Evolutionary conservation across 2,888 invertebrate species (phyloP).

Genomic region (Xestia xanthographa): DNA sequence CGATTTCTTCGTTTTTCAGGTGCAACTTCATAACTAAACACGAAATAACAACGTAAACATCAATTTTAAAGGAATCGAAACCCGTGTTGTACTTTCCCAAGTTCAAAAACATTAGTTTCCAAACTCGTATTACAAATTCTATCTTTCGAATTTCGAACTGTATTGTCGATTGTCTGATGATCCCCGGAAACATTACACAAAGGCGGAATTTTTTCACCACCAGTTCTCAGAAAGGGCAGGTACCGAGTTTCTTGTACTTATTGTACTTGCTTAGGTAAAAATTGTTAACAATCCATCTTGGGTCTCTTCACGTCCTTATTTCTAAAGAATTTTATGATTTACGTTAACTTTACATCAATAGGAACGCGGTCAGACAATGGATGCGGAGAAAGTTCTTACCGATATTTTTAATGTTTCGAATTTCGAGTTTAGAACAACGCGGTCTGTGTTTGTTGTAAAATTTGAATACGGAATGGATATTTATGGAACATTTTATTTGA

Average conservation of each 20-base stretch:
- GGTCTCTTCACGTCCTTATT: conserved; percentile 46
- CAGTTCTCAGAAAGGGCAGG: conserved; percentile 61
- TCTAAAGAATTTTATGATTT: conserved; percentile 66
- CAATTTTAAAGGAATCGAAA: conserved; percentile 35
- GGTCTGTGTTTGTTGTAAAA: conserved; percentile 16
- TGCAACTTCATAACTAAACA: conserved; percentile 4
- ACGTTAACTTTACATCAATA: conserved; percentile 59
- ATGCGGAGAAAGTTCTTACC: conserved; percentile 59
- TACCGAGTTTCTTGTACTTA: conserved; percentile 56
- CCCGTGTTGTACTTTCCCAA: conserved; percentile 34
- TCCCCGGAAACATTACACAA: conserved; percentile 66
- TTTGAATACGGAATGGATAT: conserved; percentile 36
- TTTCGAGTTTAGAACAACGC: conserved; percentile 42
- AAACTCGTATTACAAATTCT: conserved; percentile 54
- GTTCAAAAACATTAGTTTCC: conserved; percentile 28
- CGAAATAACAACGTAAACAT: conserved; percentile 2
- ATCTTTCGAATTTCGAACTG: conserved; percentile 48
- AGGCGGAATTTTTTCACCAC: conserved; percentile 44
- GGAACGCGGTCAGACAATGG: conserved; percentile 55
- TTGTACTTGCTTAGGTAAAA: conserved; percentile 63
- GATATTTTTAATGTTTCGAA: conserved; percentile 53
- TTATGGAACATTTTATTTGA: background rate
- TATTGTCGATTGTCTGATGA: conserved; percentile 59
- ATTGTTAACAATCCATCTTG: conserved; percentile 61
- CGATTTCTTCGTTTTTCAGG: conserved; percentile 14